phyloP scores from a whole-genome alignment of 2,113 vertebrate genomes.

The Cranoglanis bouderius region DNA sequence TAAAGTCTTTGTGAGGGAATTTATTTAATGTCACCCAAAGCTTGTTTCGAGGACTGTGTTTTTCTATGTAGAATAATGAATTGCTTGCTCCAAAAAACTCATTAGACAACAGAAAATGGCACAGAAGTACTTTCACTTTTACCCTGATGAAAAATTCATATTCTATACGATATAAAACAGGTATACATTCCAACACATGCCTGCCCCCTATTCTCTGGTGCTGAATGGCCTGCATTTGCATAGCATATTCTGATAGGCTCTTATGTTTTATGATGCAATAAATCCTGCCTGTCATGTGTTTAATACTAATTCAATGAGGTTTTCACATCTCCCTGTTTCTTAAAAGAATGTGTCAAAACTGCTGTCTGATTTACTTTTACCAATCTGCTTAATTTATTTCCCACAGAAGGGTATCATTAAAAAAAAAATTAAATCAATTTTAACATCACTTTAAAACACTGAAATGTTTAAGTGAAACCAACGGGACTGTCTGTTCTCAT shows the following conservation, averaged over 20 bases:
- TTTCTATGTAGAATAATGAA: not conserved
- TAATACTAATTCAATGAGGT: not conserved
- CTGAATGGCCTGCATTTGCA: not conserved
- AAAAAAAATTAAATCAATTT: too few species aligned
- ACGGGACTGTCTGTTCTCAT: not conserved
- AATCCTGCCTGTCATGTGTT: not conserved
- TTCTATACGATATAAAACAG: not conserved
- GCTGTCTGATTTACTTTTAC: not conserved
- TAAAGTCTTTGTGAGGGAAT: not conserved
- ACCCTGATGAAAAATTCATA: not conserved
- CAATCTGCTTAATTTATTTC: not conserved
- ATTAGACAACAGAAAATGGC: too few species aligned
- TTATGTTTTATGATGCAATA: not conserved
- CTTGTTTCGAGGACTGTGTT: not conserved
- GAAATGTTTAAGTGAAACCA: not conserved
- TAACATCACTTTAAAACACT: not conserved
- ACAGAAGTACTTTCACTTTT: not conserved
- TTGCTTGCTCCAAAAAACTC: not conserved
- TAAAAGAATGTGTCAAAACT: not conserved
- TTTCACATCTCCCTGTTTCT: not conserved
- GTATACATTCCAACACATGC: not conserved
- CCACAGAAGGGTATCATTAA: not conserved
- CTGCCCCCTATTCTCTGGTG: not conserved
- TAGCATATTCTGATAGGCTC: not conserved
- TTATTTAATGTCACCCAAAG: not conserved